Evolutionary conservation across 2,113 vertebrate genomes (phyloP).

Genomic region (Brachyhypopomus gauderio): DNA sequence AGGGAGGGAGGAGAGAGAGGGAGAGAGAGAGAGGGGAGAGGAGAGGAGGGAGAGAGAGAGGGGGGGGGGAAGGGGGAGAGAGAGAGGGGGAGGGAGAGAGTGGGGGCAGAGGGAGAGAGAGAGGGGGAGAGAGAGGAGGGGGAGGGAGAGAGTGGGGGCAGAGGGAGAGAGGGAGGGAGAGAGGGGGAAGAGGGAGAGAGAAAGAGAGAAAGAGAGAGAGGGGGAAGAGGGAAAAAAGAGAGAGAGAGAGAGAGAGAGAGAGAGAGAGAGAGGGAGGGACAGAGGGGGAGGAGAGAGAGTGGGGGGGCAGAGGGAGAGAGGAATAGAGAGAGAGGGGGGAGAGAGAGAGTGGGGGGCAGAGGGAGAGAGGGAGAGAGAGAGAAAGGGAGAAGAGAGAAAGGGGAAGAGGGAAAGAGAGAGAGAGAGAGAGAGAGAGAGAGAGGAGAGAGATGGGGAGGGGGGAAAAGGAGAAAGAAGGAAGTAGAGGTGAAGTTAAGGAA

Average conservation of each 20-base stretch:
- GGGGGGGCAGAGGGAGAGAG: slow-evolving; percentile 39
- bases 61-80: not conserved
- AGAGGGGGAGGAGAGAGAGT: slow-evolving; percentile 27
- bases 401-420: not conserved
- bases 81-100: not conserved
- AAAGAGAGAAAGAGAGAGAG: not conserved
- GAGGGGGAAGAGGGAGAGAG: not conserved
- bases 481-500: no score
- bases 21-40: not conserved
- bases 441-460: not conserved
- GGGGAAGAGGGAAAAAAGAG: not conserved
- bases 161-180: slow-evolving; percentile 42
- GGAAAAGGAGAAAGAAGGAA: no score
- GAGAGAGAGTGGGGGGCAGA: not conserved
- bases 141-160: slow-evolving; percentile 76
- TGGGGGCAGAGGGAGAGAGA: no score
- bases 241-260: not conserved
- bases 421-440: not conserved
- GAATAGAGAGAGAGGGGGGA: slow-evolving; percentile 75
- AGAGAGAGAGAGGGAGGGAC: not conserved
- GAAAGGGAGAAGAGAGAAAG: not conserved
- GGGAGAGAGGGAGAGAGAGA: not conserved
- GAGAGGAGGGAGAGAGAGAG: not conserved
- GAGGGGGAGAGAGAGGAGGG: no score
- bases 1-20: not conserved